Evolutionary conservation across 2,797 vertebrate genomes (phyloP).

Genomic region (Chrosomus eos): DNA sequence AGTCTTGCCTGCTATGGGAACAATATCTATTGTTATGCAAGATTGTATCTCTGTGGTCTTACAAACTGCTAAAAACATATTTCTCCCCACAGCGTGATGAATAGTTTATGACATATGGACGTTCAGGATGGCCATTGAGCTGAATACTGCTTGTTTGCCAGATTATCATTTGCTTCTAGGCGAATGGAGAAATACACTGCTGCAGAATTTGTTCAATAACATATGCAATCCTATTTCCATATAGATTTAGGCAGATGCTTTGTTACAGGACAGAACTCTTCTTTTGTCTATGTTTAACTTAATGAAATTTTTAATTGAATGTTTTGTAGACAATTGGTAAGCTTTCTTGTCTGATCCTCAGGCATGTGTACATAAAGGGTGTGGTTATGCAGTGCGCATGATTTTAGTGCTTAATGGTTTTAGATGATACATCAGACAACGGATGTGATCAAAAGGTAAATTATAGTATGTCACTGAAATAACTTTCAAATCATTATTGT

Average conservation of each 20-base stretch:
- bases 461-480: background rate
- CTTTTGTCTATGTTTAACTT: background rate
- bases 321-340: background rate
- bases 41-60: background rate
- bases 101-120: background rate
- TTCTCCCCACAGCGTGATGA: background rate
- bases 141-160: background rate
- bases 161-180: background rate
- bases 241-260: background rate
- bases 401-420: constrained; percentile 2
- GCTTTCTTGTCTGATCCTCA: background rate
- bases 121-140: background rate
- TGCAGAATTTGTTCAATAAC: background rate
- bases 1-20: background rate
- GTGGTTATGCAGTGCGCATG: background rate
- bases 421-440: background rate
- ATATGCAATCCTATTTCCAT: background rate
- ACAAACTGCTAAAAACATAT: background rate
- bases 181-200: background rate
- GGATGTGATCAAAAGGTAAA: constrained; percentile 5
- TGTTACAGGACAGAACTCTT: background rate
- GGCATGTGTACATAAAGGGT: background rate
- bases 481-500: background rate
- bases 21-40: constrained; percentile 5
- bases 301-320: background rate